These are phyloP conservation scores for Thalassophryne amazonica DNA, from an alignment of 2,797 vertebrate genomes.

Conservation along the genomic window DNA sequence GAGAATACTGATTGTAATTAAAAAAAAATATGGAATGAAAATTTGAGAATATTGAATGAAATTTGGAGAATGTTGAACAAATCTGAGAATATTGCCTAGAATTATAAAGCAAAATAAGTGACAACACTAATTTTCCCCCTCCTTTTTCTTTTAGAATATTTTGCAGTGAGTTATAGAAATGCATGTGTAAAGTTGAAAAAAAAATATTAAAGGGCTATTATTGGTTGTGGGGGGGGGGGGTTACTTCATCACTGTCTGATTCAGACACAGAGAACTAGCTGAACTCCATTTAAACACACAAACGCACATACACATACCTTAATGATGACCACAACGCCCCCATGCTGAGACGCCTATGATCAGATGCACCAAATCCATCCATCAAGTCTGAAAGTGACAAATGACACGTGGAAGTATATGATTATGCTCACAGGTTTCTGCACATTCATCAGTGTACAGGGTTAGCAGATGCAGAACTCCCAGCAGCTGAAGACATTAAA, in stretches of 20 bases:
- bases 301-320: constrained; percentile 19
- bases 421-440: constrained; percentile 64
- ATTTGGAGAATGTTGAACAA: no score
- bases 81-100: no score
- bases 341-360: constrained; percentile 55
- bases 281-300: constrained; percentile 14
- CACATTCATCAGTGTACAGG: constrained; percentile 61
- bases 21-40: no score
- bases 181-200: no score
- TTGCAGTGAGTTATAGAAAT: no score
- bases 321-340: constrained; percentile 61
- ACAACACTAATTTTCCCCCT: no score
- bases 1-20: no score
- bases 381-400: constrained; percentile 71
- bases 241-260: constrained; percentile 34
- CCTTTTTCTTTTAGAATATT: no score
- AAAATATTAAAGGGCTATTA: no score
- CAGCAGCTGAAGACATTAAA: constrained; percentile 65
- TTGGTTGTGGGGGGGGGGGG: constrained; percentile 11
- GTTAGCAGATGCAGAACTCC: constrained; percentile 36
- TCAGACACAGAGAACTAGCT: constrained; percentile 37
- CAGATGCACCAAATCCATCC: constrained; percentile 61
- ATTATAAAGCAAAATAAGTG: no score
- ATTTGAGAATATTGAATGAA: no score
- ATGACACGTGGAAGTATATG: constrained; percentile 71